Percentiles rank a stretch among this genome's conserved stretches.
Conservation (phyloP, 2,888 invertebrate species). For the Pinctada fucata region DNA sequence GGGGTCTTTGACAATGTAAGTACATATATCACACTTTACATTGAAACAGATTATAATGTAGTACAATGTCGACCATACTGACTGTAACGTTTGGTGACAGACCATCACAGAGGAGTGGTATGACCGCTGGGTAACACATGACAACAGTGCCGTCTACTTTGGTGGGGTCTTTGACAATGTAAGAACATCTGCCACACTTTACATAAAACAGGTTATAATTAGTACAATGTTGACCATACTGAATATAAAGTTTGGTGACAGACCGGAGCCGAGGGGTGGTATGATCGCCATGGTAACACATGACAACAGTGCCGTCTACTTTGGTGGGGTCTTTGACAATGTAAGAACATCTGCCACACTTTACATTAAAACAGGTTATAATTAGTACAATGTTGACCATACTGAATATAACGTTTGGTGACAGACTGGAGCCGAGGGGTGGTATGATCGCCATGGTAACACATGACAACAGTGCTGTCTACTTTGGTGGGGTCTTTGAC, state of each 20-base stretch:
- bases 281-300: slow-evolving; percentile 82
- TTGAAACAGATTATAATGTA: too few species aligned
- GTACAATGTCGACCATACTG: background rate
- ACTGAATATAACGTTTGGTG: background rate
- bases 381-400: background rate
- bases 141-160: slow-evolving; percentile 86
- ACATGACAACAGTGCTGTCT: slow-evolving; percentile 84
- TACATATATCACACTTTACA: background rate
- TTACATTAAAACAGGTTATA: too few species aligned
- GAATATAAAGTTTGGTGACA: slow-evolving; percentile 79
- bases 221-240: background rate
- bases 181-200: too few species aligned
- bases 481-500: slow-evolving; percentile 93
- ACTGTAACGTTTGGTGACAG: slow-evolving; percentile 80
- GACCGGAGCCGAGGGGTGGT: slow-evolving; percentile 83
- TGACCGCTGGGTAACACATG: slow-evolving; percentile 81
- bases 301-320: slow-evolving; percentile 85
- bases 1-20: slow-evolving; percentile 86
- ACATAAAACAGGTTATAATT: too few species aligned
- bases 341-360: too few species aligned
- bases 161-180: slow-evolving; percentile 90
- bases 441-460: slow-evolving; percentile 82
- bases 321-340: slow-evolving; percentile 91
- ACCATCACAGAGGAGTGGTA: slow-evolving; percentile 83
- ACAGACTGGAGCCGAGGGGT: slow-evolving; percentile 79